Conservation (phyloP, 2,888 invertebrate genomes). For the Opisthograptis luteolata region DNA sequence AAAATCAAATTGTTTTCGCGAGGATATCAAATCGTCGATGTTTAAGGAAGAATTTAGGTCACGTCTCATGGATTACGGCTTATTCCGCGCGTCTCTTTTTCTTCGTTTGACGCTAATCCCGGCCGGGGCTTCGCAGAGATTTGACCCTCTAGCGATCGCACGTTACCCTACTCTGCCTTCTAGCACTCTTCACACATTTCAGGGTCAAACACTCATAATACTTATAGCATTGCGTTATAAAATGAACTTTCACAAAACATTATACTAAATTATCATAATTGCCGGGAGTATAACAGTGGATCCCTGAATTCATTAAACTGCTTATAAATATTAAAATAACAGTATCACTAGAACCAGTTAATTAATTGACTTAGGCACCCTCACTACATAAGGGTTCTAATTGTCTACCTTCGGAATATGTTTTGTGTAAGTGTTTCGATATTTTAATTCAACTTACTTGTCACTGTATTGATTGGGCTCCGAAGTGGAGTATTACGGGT, state of each 20-base stretch:
- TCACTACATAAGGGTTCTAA: constrained; percentile 6
- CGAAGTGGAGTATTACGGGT: neutral
- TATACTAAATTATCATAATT: constrained; percentile 20
- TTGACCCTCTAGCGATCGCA: constrained; percentile 57
- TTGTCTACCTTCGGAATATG: too few relatives aligned
- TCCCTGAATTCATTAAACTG: constrained; percentile 26
- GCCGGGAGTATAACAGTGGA: constrained; percentile 14
- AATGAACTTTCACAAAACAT: constrained; percentile 14
- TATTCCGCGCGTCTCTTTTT: constrained; percentile 81
- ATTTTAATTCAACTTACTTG: too few relatives aligned
- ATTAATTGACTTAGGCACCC: constrained; percentile 28
- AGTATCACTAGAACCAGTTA: constrained; percentile 23
- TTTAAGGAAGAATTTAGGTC: constrained; percentile 80
- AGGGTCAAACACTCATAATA: constrained; percentile 49
- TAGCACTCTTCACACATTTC: constrained; percentile 45
- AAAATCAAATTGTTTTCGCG: constrained; percentile 78
- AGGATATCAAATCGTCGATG: constrained; percentile 79
- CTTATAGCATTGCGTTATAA: constrained; percentile 3
- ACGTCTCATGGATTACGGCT: constrained; percentile 81
- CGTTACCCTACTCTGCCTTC: constrained; percentile 45
- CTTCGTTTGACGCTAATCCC: constrained; percentile 82
- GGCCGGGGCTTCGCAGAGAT: constrained; percentile 70
- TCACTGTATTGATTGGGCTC: neutral
- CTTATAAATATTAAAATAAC: constrained; percentile 25
- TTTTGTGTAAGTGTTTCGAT: too few relatives aligned